Percentiles rank a stretch among this genome's conserved stretches.
These are phyloP conservation scores for Fabriciana adippe DNA, from an alignment of 2,888 invertebrate species.

Conservation along the genomic window DNA sequence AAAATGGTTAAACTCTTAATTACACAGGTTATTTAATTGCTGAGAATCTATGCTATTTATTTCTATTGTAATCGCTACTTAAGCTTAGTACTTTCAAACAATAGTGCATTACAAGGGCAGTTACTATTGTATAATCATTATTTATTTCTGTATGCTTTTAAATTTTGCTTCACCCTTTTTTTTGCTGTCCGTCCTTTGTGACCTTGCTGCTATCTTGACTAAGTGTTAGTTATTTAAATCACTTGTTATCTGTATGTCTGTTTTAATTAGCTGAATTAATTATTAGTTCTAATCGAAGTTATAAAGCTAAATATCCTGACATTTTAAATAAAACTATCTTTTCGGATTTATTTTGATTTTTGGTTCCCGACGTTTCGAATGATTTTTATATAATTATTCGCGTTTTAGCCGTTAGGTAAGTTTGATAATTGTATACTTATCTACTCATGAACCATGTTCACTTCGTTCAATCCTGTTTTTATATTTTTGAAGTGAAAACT, in stretches of 20 bases:
- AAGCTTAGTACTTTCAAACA: constrained; percentile 27
- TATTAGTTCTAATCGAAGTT: constrained; percentile 26
- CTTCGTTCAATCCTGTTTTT: too few species aligned
- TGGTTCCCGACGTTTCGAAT: too few species aligned
- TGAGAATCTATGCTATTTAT: constrained; percentile 32
- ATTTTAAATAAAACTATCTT: too few species aligned
- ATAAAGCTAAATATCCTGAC: constrained; percentile 1
- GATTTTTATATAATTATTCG: too few species aligned
- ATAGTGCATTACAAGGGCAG: constrained; percentile 32
- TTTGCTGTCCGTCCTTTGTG: constrained; percentile 41
- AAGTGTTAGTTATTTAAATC: constrained; percentile 43
- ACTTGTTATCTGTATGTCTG: constrained; percentile 32
- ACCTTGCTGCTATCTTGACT: constrained; percentile 54
- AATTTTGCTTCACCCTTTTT: constrained; percentile 22
- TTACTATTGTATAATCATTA: constrained; percentile 5
- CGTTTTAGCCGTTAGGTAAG: too few species aligned
- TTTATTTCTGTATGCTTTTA: constrained; percentile 7
- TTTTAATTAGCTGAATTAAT: constrained; percentile 36
- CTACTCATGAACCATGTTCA: too few species aligned
- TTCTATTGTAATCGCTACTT: constrained; percentile 33
- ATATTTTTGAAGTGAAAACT: too few species aligned
- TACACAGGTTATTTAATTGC: constrained; percentile 31
- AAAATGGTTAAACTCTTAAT: constrained; percentile 23
- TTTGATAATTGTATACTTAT: too few species aligned
- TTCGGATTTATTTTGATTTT: too few species aligned